These are phyloP conservation scores for Axea sp. DNA, from an alignment of 2,888 invertebrate genomes.

Conservation along the genomic window DNA sequence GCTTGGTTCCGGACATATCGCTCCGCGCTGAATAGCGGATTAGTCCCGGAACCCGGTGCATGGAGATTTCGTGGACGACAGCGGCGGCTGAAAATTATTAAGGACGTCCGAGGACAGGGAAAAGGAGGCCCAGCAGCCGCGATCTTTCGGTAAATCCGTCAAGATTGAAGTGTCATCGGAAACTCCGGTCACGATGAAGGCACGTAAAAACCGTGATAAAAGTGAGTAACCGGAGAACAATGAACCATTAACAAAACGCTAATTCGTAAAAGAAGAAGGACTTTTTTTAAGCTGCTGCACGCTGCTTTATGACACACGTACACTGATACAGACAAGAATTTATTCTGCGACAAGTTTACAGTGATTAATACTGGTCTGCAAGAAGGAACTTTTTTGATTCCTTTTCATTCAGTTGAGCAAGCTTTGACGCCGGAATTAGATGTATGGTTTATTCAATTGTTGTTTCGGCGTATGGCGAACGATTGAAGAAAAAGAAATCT, in stretches of 20 bases:
- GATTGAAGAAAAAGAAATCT: too few relatives aligned
- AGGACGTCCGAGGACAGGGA: conserved; percentile 7
- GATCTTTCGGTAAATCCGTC: conserved; percentile 28
- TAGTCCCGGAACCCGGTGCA: neutral
- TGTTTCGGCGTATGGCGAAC: too few relatives aligned
- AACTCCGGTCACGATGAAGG: conserved; percentile 65
- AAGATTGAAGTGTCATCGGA: conserved; percentile 53
- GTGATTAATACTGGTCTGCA: too few relatives aligned
- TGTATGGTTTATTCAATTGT: too few relatives aligned
- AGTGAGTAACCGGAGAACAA: conserved; percentile 68
- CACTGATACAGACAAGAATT: too few relatives aligned
- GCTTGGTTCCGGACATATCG: conserved; percentile 59
- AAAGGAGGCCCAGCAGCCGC: neutral
- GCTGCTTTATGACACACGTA: too few relatives aligned
- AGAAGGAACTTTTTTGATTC: too few relatives aligned
- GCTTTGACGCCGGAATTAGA: too few relatives aligned
- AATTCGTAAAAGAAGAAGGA: too few relatives aligned
- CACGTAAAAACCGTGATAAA: conserved; percentile 75
- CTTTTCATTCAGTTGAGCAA: too few relatives aligned
- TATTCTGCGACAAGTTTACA: too few relatives aligned
- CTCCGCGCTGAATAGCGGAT: conserved; percentile 2
- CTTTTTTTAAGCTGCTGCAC: neutral
- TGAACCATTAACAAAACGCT: too few relatives aligned
- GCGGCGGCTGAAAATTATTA: neutral
- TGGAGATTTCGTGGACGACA: neutral